Conservation (phyloP, 1,140 invertebrate species). For the Pseudomyrmex sp. region DNA sequence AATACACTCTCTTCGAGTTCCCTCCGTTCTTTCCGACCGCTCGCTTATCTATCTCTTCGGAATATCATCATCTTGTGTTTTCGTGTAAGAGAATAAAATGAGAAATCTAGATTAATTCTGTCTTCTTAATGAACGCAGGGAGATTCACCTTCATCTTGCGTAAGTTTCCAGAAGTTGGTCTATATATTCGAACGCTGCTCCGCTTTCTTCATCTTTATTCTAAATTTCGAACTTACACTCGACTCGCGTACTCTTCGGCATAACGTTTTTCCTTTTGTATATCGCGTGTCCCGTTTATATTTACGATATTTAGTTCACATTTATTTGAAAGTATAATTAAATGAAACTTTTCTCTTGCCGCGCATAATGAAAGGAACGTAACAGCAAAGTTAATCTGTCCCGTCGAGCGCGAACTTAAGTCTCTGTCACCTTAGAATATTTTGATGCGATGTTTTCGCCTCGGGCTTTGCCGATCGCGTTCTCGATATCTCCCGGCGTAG, state of each 20-base stretch:
- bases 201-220: background rate
- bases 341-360: conserved; percentile 28
- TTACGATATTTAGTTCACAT: conserved; percentile 32
- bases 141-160: no score
- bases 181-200: no score
- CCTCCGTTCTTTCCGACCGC: background rate
- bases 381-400: conserved; percentile 21
- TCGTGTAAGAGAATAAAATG: background rate
- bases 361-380: conserved; percentile 25
- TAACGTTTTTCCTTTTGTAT: background rate
- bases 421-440: conserved; percentile 54
- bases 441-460: conserved; percentile 49
- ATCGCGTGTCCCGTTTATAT: conserved; percentile 3
- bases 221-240: background rate
- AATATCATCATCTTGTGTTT: background rate
- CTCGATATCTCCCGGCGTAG: conserved; percentile 31
- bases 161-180: no score
- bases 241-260: background rate
- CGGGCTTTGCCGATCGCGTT: conserved; percentile 53
- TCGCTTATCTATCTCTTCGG: background rate
- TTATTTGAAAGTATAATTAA: conserved; percentile 47
- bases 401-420: conserved; percentile 1
- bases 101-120: conserved; percentile 33
- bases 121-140: background rate
- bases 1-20: background rate